Evolutionary conservation across 2,797 vertebrate species (phyloP).

Genomic region (Pseudochirops corinnae): DNA sequence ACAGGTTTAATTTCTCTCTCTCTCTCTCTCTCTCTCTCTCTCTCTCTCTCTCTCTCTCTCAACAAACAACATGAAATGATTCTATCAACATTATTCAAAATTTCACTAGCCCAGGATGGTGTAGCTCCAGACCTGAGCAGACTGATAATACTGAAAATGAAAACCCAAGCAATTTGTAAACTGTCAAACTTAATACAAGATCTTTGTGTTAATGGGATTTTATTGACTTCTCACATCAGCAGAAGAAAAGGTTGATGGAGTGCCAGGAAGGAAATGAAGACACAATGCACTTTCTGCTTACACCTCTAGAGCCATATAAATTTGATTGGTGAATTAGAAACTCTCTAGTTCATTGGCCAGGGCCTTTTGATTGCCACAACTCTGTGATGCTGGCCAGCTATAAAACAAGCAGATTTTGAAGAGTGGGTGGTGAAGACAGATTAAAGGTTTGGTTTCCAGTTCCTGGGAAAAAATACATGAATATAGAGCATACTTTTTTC

Average conservation of each 20-base stretch:
- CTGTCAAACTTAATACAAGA: constrained; percentile 77
- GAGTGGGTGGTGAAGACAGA: constrained; percentile 16
- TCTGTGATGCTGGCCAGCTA: constrained; percentile 25
- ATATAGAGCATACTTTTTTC: rapidly evolving
- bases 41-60: not conserved
- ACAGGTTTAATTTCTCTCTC: not conserved
- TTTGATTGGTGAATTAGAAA: constrained; percentile 72
- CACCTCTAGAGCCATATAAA: constrained; percentile 67
- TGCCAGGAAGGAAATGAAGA: constrained; percentile 77
- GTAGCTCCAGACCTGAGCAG: constrained; percentile 51
- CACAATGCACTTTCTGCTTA: constrained; percentile 66
- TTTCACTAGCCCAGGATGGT: constrained; percentile 31
- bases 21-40: not conserved
- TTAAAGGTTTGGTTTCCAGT: constrained; percentile 30
- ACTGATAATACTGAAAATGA: constrained; percentile 74
- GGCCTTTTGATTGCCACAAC: constrained; percentile 42
- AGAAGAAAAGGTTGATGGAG: constrained; percentile 76
- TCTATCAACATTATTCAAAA: constrained; percentile 58
- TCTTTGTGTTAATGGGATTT: constrained; percentile 79
- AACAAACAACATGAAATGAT: not conserved
- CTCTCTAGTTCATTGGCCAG: constrained; percentile 61
- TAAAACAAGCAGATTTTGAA: constrained; percentile 49
- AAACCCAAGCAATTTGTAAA: constrained; percentile 79
- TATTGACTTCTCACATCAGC: constrained; percentile 78
- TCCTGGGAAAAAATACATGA: not conserved